Evolutionary conservation across 30 jellyfish, hydroid and myxozoan genomes (phyloP), one percentile per base, ranked within the genome.

Genomic region (Aurelia sp.): DNA sequence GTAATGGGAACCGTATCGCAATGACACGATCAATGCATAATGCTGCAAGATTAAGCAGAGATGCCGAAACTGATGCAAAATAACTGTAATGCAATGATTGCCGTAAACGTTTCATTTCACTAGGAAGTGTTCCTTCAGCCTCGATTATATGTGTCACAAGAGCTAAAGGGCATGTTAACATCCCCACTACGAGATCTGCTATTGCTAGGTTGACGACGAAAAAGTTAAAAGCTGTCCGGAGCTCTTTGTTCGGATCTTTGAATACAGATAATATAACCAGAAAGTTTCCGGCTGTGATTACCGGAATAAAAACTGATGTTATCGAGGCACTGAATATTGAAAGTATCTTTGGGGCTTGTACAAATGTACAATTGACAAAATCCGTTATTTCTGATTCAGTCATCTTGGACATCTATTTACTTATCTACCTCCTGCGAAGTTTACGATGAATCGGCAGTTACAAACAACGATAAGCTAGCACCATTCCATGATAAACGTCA

Each of bases 21-120:
- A 69, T 68, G 55, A 82, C 80, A 27, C 91, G 91, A 55, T 82
- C 91, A 40, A 82, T 68, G 76, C 91, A 65, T 51, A 82, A 51
- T 8, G 91, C 91, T 48, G 91, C 76, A 21, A 82, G 84, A 70
- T 82, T 67, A 61, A 82, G 41, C 84, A 82, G 55, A 13, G 91
- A 82, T 20, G 91, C 91, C 10, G 91, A 65, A 8, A 82, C 91
- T n/a, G 91, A 82, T 11, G 60, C 65, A 82, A 82, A 82, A 59
- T 69, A 66, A 31, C 74, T 30, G 48, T 40, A 82, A 58, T 82
- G 91, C 76, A 82, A 22, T 48, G 91, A 35, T n/a, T 62, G 80
- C 35, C 82, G 80, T 6, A 82, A 74, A 47, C 57, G 35, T 38
- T 82, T 82, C 76, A 82, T 50, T 6, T 82, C 84, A 17, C n/a